These are phyloP conservation scores for Dicentrarchus labrax DNA, from an alignment of 2,113 vertebrate genomes.

Conservation along the genomic window DNA sequence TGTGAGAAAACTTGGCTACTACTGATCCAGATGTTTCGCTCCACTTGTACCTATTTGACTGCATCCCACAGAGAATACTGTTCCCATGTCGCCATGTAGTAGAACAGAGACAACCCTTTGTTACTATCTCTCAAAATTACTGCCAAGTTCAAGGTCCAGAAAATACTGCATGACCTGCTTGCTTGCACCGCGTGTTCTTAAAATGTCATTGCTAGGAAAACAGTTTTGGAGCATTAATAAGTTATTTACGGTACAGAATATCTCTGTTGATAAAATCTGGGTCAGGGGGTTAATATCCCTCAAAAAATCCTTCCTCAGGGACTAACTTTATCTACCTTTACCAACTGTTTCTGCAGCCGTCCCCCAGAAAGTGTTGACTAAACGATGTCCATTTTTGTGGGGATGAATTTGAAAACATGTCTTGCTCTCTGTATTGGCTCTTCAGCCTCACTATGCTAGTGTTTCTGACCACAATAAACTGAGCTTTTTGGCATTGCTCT, in stretches of 20 bases:
- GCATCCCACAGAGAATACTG: neutral
- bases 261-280: neutral
- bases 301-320: neutral
- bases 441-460: neutral
- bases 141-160: neutral
- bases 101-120: neutral
- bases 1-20: constrained; percentile 9
- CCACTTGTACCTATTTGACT: neutral
- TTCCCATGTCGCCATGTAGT: neutral
- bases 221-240: neutral
- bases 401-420: constrained; percentile 25
- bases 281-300: neutral
- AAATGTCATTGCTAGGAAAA: neutral
- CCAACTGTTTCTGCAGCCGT: neutral
- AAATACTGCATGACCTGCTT: neutral
- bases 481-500: neutral
- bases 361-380: neutral
- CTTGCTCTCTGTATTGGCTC: neutral
- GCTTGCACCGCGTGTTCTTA: neutral
- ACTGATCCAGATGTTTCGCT: constrained; percentile 50
- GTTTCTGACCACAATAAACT: constrained; percentile 13
- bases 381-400: neutral
- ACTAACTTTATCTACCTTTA: constrained; percentile 14
- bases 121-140: neutral
- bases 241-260: neutral